These are phyloP conservation scores for Lepidurus couesii DNA, from an alignment of 1,140 invertebrate species.

Conservation along the genomic window DNA sequence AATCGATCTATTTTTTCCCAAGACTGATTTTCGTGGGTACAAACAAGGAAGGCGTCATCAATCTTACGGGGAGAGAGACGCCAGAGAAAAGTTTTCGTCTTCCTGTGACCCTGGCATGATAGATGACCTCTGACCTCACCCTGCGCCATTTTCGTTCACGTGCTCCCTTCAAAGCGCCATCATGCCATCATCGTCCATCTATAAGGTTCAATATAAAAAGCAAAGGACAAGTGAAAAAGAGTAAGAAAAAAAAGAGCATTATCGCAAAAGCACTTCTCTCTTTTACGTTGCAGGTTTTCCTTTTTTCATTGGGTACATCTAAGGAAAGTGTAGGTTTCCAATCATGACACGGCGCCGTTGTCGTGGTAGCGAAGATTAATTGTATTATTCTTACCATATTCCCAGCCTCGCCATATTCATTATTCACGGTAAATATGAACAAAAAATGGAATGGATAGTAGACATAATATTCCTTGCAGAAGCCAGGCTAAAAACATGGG, in stretches of 20 bases:
- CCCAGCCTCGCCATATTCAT: neutral
- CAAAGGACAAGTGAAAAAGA: neutral
- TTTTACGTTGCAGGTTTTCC: neutral
- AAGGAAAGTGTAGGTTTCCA: neutral
- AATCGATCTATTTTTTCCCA: slow-evolving; percentile 19
- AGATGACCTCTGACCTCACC: slow-evolving; percentile 16
- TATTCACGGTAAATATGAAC: neutral
- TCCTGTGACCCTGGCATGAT: slow-evolving; percentile 18
- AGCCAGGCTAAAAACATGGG: neutral
- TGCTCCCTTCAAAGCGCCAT: neutral
- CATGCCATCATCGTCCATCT: neutral
- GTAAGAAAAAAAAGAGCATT: neutral
- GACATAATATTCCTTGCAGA: neutral
- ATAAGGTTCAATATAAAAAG: neutral
- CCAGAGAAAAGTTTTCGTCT: slow-evolving; percentile 8
- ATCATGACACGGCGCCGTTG: neutral
- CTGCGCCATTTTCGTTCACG: neutral
- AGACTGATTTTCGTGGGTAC: slow-evolving; percentile 14
- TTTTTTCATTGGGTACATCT: neutral
- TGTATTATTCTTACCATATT: slow-evolving; percentile 7
- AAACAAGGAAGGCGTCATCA: slow-evolving; percentile 12
- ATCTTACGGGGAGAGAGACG: neutral
- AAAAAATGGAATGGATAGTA: neutral
- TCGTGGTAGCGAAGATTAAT: neutral
- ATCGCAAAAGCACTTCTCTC: neutral